These are phyloP conservation scores for Ibidorhyncha struthersii DNA, from an alignment of 2,113 vertebrate species.

Conservation along the genomic window DNA sequence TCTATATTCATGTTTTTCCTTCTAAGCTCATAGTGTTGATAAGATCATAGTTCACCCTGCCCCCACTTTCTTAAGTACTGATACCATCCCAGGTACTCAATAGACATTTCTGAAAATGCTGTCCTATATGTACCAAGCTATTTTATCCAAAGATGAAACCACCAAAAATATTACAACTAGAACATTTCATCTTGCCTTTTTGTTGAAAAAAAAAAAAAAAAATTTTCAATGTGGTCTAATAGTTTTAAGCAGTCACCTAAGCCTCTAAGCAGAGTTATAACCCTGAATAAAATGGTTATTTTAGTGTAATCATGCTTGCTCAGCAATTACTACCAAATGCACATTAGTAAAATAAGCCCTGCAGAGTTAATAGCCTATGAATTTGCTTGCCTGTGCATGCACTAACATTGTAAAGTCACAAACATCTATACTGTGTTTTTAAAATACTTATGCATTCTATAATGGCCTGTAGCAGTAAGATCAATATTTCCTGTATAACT, in stretches of 20 bases:
- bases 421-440: background rate
- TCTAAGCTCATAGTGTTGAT: background rate
- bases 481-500: background rate
- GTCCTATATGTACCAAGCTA: background rate
- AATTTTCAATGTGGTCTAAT: background rate
- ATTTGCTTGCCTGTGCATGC: background rate
- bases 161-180: background rate
- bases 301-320: background rate
- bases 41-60: background rate
- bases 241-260: background rate
- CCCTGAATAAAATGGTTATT: background rate
- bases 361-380: background rate
- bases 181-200: background rate
- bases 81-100: background rate
- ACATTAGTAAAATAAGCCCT: background rate
- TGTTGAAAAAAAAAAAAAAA: background rate
- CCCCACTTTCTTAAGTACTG: background rate
- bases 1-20: background rate
- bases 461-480: fast-evolving
- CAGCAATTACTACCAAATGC: background rate
- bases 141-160: background rate
- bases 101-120: background rate
- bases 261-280: background rate
- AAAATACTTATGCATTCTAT: background rate
- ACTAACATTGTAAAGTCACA: background rate